A percentile compares a stretch with the other conserved stretches of the same genome.
Conservation (phyloP, 2,888 invertebrate species). For the Ptilodon capucinus region DNA sequence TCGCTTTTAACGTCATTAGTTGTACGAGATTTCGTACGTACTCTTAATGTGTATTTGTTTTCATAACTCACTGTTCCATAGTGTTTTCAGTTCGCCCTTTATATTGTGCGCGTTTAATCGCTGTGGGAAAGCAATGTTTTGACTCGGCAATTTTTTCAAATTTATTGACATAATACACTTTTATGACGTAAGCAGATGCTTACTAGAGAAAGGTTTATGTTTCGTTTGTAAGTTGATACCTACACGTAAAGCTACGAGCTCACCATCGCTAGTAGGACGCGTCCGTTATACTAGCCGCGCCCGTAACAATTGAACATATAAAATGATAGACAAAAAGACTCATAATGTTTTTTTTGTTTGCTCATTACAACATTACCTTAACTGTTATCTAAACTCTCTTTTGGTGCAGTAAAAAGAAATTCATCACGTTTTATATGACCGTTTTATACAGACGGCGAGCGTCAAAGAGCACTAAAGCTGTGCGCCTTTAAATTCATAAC, state of each 20-base stretch:
- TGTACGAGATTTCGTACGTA: conserved; percentile 75
- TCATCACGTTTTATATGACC: conserved; percentile 59
- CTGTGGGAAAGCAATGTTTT: conserved; percentile 73
- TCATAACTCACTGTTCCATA: conserved; percentile 68
- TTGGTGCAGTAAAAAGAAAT: conserved; percentile 59
- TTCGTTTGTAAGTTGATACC: conserved; percentile 16
- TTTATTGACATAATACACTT: conserved; percentile 56
- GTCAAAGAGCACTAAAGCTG: conserved; percentile 67
- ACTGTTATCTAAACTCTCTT: conserved; percentile 52
- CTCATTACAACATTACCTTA: conserved; percentile 55
- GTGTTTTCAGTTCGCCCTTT: conserved; percentile 67
- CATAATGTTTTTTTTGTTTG: conserved; percentile 45
- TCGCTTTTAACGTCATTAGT: conserved; percentile 79
- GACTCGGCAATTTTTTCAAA: conserved; percentile 55
- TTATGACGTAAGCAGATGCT: conserved; percentile 52
- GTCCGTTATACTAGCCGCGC: conserved; percentile 41
- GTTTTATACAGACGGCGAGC: conserved; percentile 56
- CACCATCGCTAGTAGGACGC: conserved; percentile 24
- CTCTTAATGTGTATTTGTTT: conserved; percentile 78
- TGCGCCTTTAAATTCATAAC: conserved; percentile 79
- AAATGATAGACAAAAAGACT: conserved; percentile 46
- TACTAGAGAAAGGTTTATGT: conserved; percentile 24
- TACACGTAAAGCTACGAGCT: conserved; percentile 27
- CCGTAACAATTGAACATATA: conserved; percentile 44
- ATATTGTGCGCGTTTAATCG: conserved; percentile 62